A percentile compares a stretch with the other conserved stretches of the same genome.
phyloP scores from a whole-genome alignment of 1,140 invertebrate genomes.

The Bombus sylvicola region DNA sequence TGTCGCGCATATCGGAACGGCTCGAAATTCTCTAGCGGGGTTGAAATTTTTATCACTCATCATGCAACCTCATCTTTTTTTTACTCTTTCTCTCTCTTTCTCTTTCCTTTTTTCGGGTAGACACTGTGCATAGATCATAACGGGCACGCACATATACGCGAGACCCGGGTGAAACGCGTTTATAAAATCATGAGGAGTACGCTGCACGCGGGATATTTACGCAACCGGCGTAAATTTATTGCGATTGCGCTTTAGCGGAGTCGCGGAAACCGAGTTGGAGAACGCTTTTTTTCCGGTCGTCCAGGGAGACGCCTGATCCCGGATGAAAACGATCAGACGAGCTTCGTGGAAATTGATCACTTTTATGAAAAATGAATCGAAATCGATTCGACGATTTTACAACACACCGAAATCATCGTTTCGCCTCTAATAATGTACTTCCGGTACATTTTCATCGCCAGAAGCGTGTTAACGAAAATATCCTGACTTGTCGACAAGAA shows the following conservation, averaged over 20 bases:
- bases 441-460: no score
- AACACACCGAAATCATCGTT: no score
- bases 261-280: constrained; percentile 33
- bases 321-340: constrained; percentile 40
- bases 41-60: constrained; percentile 21
- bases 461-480: no score
- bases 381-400: neutral
- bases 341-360: constrained; percentile 57
- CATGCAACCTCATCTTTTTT: neutral
- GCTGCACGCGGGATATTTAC: constrained; percentile 61
- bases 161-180: constrained; percentile 34
- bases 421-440: no score
- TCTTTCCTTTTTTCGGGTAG: neutral
- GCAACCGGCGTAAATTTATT: constrained; percentile 65
- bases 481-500: no score
- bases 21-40: neutral
- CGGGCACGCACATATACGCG: neutral
- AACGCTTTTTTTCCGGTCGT: constrained; percentile 23
- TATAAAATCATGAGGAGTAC: constrained; percentile 70
- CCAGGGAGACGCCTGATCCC: constrained; percentile 6
- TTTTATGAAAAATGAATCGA: constrained; percentile 59
- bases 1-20: neutral
- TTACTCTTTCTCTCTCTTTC: neutral
- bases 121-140: constrained; percentile 33
- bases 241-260: constrained; percentile 61